Evolutionary conservation across 2,888 invertebrate species (phyloP).

Genomic region (Meghimatium bilineatum): DNA sequence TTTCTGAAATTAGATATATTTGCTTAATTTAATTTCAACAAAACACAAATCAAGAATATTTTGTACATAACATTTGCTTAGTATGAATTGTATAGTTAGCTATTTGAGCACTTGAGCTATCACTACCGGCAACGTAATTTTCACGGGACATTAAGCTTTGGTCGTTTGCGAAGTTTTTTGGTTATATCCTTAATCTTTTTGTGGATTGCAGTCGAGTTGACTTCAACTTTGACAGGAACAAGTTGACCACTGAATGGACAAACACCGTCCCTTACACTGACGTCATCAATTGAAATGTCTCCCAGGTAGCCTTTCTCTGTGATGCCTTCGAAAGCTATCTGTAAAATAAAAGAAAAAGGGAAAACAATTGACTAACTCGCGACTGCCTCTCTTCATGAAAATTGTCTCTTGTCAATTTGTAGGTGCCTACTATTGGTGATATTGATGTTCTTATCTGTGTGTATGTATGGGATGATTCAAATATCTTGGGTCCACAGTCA

Average conservation of each 20-base stretch:
- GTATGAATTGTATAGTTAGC: background rate
- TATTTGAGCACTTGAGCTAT: background rate
- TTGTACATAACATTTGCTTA: no score
- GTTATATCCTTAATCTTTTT: constrained; percentile 30
- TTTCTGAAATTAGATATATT: no score
- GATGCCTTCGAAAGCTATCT: constrained; percentile 73
- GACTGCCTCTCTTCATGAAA: no score
- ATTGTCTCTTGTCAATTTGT: no score
- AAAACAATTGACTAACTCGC: no score
- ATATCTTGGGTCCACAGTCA: no score
- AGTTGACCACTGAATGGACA: constrained; percentile 60
- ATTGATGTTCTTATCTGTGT: no score
- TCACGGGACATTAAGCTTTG: background rate
- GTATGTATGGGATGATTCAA: no score
- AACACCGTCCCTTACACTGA: constrained; percentile 66
- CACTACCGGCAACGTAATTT: background rate
- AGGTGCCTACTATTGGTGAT: no score
- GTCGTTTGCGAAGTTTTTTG: constrained; percentile 19
- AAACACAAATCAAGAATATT: no score
- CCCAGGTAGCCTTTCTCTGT: constrained; percentile 69
- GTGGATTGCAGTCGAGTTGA: constrained; percentile 50
- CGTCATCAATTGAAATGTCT: constrained; percentile 75
- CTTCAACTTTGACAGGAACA: constrained; percentile 51
- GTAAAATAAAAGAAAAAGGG: constrained; percentile 44
- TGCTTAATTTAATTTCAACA: no score